These are phyloP conservation scores for Danio jaintianensis DNA, from an alignment of 2,797 vertebrate species.

Conservation along the genomic window DNA sequence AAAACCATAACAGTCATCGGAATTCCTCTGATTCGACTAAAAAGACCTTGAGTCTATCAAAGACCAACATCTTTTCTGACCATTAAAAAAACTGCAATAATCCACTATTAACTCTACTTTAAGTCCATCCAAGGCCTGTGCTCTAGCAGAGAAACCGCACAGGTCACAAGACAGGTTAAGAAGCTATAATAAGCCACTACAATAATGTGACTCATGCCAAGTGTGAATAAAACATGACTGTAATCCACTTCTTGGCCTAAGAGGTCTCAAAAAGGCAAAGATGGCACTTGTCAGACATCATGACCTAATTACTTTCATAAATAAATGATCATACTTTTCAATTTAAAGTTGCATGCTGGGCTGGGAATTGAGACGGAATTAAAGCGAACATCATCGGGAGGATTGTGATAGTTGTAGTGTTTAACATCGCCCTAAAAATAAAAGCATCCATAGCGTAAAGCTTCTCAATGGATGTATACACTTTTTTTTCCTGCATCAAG, in stretches of 20 bases:
- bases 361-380: conserved; percentile 83
- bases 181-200: conserved; percentile 57
- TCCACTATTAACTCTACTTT: conserved; percentile 29
- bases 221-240: conserved; percentile 85
- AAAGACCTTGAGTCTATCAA: neutral
- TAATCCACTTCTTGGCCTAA: conserved; percentile 79
- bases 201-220: conserved; percentile 69
- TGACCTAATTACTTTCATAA: conserved; percentile 88
- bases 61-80: conserved; percentile 8
- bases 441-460: neutral
- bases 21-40: neutral
- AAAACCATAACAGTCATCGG: neutral
- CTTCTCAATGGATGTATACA: neutral
- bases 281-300: conserved; percentile 85
- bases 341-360: conserved; percentile 85
- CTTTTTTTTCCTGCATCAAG: conserved; percentile 10
- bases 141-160: neutral
- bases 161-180: conserved; percentile 52
- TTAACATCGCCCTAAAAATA: neutral
- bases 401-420: conserved; percentile 67
- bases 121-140: conserved; percentile 8
- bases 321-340: conserved; percentile 87
- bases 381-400: conserved; percentile 82
- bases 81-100: conserved; percentile 30
- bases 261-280: conserved; percentile 80